phyloP scores from a whole-genome alignment of 2,888 invertebrate species.

The Cosmorhoe ocellata region DNA sequence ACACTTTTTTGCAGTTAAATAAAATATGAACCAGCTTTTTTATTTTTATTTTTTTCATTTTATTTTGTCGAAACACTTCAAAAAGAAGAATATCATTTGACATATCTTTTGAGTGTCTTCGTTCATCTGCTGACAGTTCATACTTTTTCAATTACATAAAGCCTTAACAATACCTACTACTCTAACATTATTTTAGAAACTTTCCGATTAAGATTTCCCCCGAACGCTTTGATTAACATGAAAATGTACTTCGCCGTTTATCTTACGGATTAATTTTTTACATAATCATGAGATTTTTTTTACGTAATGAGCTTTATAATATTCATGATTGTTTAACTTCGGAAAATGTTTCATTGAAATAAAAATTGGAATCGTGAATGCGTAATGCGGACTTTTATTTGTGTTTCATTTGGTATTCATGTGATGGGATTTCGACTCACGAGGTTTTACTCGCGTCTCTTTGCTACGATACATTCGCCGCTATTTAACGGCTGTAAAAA shows the following conservation, averaged over 20 bases:
- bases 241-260: slow-evolving; percentile 55
- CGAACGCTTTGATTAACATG: slow-evolving; percentile 49
- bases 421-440: slow-evolving; percentile 1
- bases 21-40: too few species aligned
- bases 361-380: slow-evolving; percentile 28
- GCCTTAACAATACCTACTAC: not conserved
- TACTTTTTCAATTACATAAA: too few species aligned
- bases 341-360: slow-evolving; percentile 23
- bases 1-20: too few species aligned
- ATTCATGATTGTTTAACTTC: slow-evolving; percentile 38
- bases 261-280: slow-evolving; percentile 48
- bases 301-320: slow-evolving; percentile 41
- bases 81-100: too few species aligned
- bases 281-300: slow-evolving; percentile 46
- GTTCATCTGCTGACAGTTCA: slow-evolving; percentile 1
- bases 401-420: slow-evolving; percentile 10
- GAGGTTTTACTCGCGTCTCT: too few species aligned
- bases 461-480: too few species aligned
- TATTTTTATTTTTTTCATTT: too few species aligned
- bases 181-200: slow-evolving; percentile 40
- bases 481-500: too few species aligned
- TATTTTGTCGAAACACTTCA: too few species aligned
- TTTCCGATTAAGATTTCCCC: slow-evolving; percentile 53
- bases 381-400: slow-evolving; percentile 16
- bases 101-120: too few species aligned